Evolutionary conservation across 2,113 vertebrate species (phyloP).

Genomic region (Eidolon helvum): DNA sequence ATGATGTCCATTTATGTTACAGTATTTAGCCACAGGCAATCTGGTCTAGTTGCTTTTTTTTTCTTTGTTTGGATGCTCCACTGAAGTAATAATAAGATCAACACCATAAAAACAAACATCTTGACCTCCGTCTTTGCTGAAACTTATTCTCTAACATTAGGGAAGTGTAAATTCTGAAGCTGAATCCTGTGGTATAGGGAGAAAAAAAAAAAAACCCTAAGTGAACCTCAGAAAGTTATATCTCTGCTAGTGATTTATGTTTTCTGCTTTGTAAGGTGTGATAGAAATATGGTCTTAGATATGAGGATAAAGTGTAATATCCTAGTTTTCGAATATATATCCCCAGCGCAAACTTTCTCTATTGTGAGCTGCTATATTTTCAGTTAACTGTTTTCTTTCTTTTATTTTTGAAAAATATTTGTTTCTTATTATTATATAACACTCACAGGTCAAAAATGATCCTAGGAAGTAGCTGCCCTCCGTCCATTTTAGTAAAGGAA

Average conservation of each 20-base stretch:
- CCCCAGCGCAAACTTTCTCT: slow-evolving; percentile 21
- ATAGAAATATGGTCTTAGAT: slow-evolving; percentile 54
- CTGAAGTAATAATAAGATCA: slow-evolving; percentile 66
- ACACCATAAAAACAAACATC: slow-evolving; percentile 48
- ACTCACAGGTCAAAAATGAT: not conserved
- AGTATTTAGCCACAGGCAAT: slow-evolving; percentile 63
- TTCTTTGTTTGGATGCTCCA: slow-evolving; percentile 46
- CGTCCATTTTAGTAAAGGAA: not conserved
- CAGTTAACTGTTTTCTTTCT: slow-evolving; percentile 36
- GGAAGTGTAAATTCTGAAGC: slow-evolving; percentile 65
- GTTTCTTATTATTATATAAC: not conserved
- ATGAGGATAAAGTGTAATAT: slow-evolving; percentile 57
- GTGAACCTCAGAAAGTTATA: slow-evolving; percentile 10
- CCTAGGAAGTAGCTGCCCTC: not conserved
- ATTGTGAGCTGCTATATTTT: slow-evolving; percentile 57
- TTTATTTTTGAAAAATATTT: slow-evolving; percentile 27
- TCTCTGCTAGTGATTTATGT: slow-evolving; percentile 6
- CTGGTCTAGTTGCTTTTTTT: slow-evolving; percentile 29
- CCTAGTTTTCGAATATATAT: slow-evolving; percentile 52
- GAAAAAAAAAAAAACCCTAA: not conserved
- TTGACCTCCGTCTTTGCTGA: slow-evolving; percentile 56
- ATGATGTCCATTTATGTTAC: slow-evolving; percentile 65
- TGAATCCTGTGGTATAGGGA: slow-evolving; percentile 43
- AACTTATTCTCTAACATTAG: slow-evolving; percentile 52
- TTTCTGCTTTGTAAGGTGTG: slow-evolving; percentile 56